Evolutionary conservation across 2,797 vertebrate species (phyloP).

Genomic region (Myotis findleyi): DNA sequence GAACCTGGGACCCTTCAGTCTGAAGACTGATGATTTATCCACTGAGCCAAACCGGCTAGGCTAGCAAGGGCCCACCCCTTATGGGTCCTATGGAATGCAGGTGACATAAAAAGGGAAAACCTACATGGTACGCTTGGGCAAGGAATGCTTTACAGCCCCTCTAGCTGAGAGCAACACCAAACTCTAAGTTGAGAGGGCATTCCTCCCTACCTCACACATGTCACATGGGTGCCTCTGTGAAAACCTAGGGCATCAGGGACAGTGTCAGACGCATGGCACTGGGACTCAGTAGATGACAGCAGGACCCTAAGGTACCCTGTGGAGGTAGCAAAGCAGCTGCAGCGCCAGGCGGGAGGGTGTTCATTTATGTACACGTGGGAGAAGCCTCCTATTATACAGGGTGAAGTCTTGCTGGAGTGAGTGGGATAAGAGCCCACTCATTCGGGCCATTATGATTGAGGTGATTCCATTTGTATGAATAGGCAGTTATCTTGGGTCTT

Average conservation of each 20-base stretch:
- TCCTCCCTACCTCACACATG: neutral
- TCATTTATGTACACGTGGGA: neutral
- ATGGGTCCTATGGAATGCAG: neutral
- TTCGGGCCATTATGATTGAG: neutral
- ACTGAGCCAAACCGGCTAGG: too few species aligned
- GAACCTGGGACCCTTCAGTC: too few species aligned
- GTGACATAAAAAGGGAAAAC: neutral
- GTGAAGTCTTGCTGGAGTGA: neutral
- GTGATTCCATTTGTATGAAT: neutral
- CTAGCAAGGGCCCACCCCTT: neutral
- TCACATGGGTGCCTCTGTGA: neutral
- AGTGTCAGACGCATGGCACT: neutral
- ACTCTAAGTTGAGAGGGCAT: neutral
- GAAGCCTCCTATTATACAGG: neutral
- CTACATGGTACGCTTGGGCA: neutral
- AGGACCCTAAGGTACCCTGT: neutral
- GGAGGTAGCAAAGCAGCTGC: neutral
- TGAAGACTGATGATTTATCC: too few species aligned
- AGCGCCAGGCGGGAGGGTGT: neutral
- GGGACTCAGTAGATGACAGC: neutral
- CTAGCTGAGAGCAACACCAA: neutral
- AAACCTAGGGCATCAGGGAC: neutral
- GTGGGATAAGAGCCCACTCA: neutral
- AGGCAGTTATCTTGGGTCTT: neutral
- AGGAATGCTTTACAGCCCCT: too few species aligned